Percentiles rank a stretch among this genome's conserved stretches.
phyloP scores from a whole-genome alignment of 2,888 invertebrate genomes.

The Chymomyza caudatula region DNA sequence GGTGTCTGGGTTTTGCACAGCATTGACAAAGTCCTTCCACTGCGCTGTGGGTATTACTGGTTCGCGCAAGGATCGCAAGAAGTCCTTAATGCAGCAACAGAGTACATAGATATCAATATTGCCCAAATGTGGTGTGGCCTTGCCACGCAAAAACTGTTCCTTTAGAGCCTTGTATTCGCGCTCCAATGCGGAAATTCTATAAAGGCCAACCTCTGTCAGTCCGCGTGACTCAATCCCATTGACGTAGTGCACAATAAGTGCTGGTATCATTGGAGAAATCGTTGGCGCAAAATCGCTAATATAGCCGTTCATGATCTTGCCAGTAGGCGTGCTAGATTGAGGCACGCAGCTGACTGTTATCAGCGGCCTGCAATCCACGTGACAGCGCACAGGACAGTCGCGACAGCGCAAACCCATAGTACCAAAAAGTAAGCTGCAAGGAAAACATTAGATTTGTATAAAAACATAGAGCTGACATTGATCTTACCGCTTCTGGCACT shows the following conservation, averaged over 20 bases:
- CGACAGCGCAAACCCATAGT: constrained; percentile 89
- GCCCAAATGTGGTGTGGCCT: constrained; percentile 88
- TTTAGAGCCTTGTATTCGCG: constrained; percentile 91
- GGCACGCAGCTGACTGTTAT: constrained; percentile 94
- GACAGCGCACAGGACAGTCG: constrained; percentile 90
- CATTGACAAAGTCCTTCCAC: constrained; percentile 84
- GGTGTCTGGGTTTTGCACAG: constrained; percentile 79
- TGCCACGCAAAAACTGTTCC: constrained; percentile 92
- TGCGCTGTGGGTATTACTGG: constrained; percentile 90
- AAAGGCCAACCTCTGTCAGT: constrained; percentile 91
- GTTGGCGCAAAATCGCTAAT: constrained; percentile 92
- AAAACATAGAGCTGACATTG: not conserved
- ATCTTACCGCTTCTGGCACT: constrained; percentile 77
- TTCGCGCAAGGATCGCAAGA: constrained; percentile 91
- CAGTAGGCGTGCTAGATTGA: constrained; percentile 82
- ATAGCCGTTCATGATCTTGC: constrained; percentile 83
- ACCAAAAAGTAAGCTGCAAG: constrained; percentile 88
- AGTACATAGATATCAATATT: constrained; percentile 90
- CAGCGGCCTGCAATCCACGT: constrained; percentile 89
- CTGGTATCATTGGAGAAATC: constrained; percentile 95
- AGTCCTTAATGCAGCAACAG: constrained; percentile 96
- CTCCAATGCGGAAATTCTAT: constrained; percentile 93
- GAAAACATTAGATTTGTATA: not conserved
- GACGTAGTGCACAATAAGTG: constrained; percentile 94
- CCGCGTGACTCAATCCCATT: constrained; percentile 96